A percentile compares a stretch with the other conserved stretches of the same genome.
Evolutionary conservation across 2,797 vertebrate genomes (phyloP).

Genomic region (Malurus splendens): DNA sequence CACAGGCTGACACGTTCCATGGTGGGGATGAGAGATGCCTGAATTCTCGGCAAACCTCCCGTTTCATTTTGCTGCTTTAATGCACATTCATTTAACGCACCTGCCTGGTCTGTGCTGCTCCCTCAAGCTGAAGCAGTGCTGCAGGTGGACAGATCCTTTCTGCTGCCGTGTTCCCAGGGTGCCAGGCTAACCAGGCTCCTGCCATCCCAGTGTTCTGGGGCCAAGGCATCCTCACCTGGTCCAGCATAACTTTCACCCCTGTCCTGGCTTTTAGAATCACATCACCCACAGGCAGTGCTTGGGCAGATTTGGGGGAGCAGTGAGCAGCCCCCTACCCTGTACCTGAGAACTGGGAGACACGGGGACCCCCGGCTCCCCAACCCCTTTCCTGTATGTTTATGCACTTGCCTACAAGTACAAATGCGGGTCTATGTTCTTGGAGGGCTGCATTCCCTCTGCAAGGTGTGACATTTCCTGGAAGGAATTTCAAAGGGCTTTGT

Average conservation of each 20-base stretch:
- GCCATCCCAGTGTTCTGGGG: fast-evolving
- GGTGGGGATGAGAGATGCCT: not conserved
- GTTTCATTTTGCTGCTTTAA: not conserved
- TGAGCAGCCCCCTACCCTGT: not conserved
- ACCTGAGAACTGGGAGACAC: fast-evolving
- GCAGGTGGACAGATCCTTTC: not conserved
- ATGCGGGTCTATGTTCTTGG: not conserved
- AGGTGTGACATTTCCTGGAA: constrained; percentile 54
- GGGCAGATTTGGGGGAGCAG: not conserved
- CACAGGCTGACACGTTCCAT: fast-evolving
- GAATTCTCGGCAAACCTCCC: fast-evolving
- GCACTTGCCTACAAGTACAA: not conserved
- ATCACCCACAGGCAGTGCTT: not conserved
- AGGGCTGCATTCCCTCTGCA: not conserved
- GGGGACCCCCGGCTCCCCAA: not conserved
- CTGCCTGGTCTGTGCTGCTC: not conserved
- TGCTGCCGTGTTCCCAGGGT: fast-evolving
- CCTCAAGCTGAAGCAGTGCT: not conserved
- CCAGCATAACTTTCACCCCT: too few species aligned
- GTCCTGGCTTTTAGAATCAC: fast-evolving
- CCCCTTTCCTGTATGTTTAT: fast-evolving
- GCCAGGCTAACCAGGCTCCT: fast-evolving
- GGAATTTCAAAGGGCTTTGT: constrained; percentile 56
- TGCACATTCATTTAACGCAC: not conserved
- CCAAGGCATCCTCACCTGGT: not conserved